These are phyloP conservation scores for Beaufortia kweichowensis DNA, from an alignment of 2,113 vertebrate species.

Conservation along the genomic window DNA sequence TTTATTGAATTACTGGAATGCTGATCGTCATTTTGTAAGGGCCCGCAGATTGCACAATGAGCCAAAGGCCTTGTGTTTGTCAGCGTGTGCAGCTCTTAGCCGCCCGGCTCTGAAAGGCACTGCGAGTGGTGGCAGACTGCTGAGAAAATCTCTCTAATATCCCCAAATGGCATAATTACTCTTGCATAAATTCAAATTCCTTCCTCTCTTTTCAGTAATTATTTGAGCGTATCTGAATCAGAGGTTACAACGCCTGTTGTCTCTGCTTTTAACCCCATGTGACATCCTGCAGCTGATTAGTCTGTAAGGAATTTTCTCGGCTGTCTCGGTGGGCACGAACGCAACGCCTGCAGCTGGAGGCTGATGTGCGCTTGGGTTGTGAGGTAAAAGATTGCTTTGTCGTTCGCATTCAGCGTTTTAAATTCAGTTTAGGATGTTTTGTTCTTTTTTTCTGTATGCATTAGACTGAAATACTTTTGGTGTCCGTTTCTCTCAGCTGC, in stretches of 20 bases:
- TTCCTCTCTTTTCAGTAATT: conserved; percentile 51
- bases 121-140: conserved; percentile 51
- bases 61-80: conserved; percentile 54
- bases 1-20: conserved; percentile 68
- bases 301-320: conserved; percentile 40
- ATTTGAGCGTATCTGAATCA: conserved; percentile 59
- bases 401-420: neutral
- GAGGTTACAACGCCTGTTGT: conserved; percentile 60
- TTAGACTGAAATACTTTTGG: conserved; percentile 5
- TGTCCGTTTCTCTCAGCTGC: neutral
- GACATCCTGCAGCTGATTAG: conserved; percentile 60
- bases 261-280: conserved; percentile 56
- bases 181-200: conserved; percentile 61
- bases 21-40: conserved; percentile 54
- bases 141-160: conserved; percentile 60
- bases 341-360: conserved; percentile 35
- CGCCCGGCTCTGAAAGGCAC: conserved; percentile 44
- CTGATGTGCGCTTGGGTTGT: neutral
- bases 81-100: conserved; percentile 50
- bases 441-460: neutral
- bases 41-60: conserved; percentile 63
- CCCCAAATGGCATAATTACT: conserved; percentile 60
- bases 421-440: no score
- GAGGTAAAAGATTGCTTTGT: conserved; percentile 13
- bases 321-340: conserved; percentile 14